Base-by-base conservation (phyloP, 2,113 vertebrate genomes). In the Dryoscopus gambensis region DNA sequence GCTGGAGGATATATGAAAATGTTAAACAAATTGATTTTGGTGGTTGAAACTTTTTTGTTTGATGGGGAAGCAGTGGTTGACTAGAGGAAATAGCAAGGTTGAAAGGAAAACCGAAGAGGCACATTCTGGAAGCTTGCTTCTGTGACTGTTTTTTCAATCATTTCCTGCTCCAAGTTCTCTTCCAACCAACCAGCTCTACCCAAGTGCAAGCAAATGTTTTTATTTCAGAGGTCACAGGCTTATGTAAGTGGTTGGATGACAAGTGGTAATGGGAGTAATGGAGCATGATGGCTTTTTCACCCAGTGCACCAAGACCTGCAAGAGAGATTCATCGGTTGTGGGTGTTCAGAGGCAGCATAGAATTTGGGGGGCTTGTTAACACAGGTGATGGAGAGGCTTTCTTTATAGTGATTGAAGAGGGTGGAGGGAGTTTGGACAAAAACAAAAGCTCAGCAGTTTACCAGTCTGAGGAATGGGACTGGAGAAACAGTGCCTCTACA, bases 61-160 rank as follows among this genome's bases (percentile, higher is more conserved):
- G 62, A 63, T 70, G 63, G 39, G 31, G 39, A 84, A 74, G 49
- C 56, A 47, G 81, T 79, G 74, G 74, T 39, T 91, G 84, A 73
- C 70, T 85, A 30, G 63, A 93, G 94, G 90, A 96, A 96, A 96
- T 91, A 90, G 78, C 91, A 63, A 93, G 91, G 81, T 57, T 96
- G 93, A 89, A 95, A 82, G 78, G 87, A 93, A 96, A 96, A 80
- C 75, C 42, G 65, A 85, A 89, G 79, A 79, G 62, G 33, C 47
- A 40, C 57, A 80, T 86, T 96, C 90, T 96, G 90, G 50, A 88
- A 96, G 69, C 63, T 73, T 69, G 75, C 59, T 87, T 89, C 82
- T 89, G 25, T 80, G 70, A 8, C 81, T 97, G 89, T 83, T 93
- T 96, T 94, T 92, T 64, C 88, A 93, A 92, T 95, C 68, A 79